These are phyloP conservation scores for Hemaris fuciformis DNA, from an alignment of 2,888 invertebrate species.

Conservation along the genomic window DNA sequence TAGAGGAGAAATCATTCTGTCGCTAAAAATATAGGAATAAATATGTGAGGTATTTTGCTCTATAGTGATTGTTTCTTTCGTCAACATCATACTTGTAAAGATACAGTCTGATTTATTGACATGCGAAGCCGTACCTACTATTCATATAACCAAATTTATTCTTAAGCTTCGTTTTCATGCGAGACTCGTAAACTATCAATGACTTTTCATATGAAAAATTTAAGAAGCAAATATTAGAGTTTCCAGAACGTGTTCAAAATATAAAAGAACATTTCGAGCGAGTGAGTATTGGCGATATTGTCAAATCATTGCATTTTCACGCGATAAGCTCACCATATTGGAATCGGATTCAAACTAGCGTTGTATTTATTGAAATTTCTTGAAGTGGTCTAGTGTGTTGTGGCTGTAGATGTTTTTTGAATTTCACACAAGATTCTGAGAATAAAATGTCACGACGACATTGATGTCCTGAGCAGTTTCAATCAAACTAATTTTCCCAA, in stretches of 20 bases:
- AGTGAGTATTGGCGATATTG: conserved; percentile 49
- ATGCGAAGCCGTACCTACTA: too few relatives aligned
- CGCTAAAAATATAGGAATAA: too few relatives aligned
- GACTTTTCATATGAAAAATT: conserved; percentile 3
- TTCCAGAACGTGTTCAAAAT: conserved; percentile 35
- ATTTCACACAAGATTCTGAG: background rate
- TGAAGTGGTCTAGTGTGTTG: background rate
- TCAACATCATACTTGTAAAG: too few relatives aligned
- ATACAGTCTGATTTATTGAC: too few relatives aligned
- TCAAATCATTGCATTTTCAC: conserved; percentile 51
- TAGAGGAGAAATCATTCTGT: too few relatives aligned
- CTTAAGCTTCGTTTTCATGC: background rate
- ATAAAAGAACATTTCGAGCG: conserved; percentile 48
- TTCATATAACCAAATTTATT: background rate
- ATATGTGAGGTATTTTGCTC: too few relatives aligned
- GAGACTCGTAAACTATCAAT: background rate
- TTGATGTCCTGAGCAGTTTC: background rate
- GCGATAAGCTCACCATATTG: conserved; percentile 36
- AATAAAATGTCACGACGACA: background rate
- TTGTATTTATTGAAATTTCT: background rate
- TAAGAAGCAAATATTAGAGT: conserved; percentile 19
- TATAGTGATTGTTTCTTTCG: too few relatives aligned
- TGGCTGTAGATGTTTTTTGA: background rate
- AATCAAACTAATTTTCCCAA: too few relatives aligned
- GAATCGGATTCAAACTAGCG: conserved; percentile 22